Base-by-base conservation (phyloP, 2,797 vertebrate species). In the Pseudopleuronectes americanus region DNA sequence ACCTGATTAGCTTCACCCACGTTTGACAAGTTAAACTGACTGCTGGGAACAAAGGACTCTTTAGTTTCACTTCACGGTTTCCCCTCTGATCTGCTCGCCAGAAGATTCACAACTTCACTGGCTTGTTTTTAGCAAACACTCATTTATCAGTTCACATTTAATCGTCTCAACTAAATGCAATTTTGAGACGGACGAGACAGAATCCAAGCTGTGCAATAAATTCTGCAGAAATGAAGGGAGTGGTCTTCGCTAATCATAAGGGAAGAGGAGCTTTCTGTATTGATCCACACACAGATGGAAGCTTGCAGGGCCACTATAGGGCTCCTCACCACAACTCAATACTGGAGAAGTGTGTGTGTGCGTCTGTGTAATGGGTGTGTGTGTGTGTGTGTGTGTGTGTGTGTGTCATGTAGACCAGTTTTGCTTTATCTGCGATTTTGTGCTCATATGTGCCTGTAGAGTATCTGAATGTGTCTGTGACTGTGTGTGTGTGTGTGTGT, bases 241-340 rank as follows among this genome's bases (percentile, higher is more conserved):
- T 68, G 83, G 77, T 77, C 66, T 72, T 45, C 64, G 60, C 71
- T 87, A 76, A 89, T 85, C 80, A 68, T 24, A 22, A 31, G 23
- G 80, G 70, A 64, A 36, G 76, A 64, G 82, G 80, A 88, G 80
- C 73, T 81, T 79, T 87, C 58, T 68, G 47, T 84, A 92, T 92
- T 48, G 91, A 91, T 90, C 86, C 61, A 56, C 57, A 68, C 51
- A 48, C 81, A 89, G 81, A 91, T 89, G 89, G 85, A 79, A 77
- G 84, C 81, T 82, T 74, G 79, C 77, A 79, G 70, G 69, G 68
- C 79, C 68, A 62, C 84, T 76, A 63, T 62, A 79, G 82, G 76
- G 83, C 70, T 84, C 81, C 79, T 79, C 76, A 92, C 89, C 90
- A 87, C 91, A 91, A 77, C 76, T 92, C 90, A 87, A 91, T 92